Base-by-base conservation (phyloP, 2,888 invertebrate genomes). In the Scaptodrosophila latifasciaeformis region DNA sequence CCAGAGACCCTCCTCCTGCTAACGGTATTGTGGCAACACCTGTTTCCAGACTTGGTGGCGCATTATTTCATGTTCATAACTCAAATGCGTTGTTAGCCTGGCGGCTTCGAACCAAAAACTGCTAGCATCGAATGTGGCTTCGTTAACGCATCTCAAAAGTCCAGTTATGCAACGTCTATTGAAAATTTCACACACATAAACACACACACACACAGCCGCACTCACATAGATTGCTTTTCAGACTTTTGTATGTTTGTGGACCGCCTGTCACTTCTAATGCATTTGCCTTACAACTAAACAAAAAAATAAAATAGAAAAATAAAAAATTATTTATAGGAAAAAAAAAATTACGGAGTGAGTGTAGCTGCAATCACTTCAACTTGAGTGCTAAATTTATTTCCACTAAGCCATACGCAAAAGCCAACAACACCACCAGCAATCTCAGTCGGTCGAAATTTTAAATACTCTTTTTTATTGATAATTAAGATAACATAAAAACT, bases 21-120 rank as follows among this genome's bases (percentile, higher is more conserved):
- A 72, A 72, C 72, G 72, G 72, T 75, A 47, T 34, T 48, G 46
- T 61, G 63, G 59, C 68, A 65, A 61, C 77, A 78, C 75, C 78
- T 78, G 81, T 58, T 63, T 35, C 49, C 48, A 54, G 63, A 63
- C 68, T 54, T 61, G 53, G 56, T 70, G 70, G 67, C 61, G 59
- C 71, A 72, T 62, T 69, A 68, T 63, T 74, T 70, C 78, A 74
- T 77, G 79, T 78, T 81, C 81, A 77, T 77, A 77, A 77, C 71
- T 81, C 72, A 78, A 76, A 64, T 64, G 70, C 67, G 63, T 72
- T 49, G 49, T 55, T 50, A 52, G 12, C 30, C n/a, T 17, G 15
- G 7, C 10, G 7, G 65, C 67, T 48, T 46, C 17, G 37, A 5
- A 37, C 18, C 37, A 37, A 18, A 37, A 37, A 18, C 37, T 10